These are phyloP conservation scores for Drosophila pectinifera DNA, from an alignment of 1,140 invertebrate species.

Conservation along the genomic window DNA sequence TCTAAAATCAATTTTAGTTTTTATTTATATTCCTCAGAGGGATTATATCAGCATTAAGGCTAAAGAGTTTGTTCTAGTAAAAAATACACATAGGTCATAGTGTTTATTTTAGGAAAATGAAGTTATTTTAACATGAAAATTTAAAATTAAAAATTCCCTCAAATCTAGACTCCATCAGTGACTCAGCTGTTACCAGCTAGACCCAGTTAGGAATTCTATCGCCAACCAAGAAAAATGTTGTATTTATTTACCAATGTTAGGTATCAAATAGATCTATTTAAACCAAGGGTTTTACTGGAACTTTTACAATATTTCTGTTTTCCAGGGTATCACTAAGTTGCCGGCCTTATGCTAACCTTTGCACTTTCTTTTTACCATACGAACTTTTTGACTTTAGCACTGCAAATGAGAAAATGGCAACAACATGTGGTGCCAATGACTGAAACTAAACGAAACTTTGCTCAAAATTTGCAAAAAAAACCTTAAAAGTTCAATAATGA, in stretches of 20 bases:
- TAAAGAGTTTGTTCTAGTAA: too few relatives aligned
- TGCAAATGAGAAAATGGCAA: conserved; percentile 40
- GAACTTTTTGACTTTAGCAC: conserved; percentile 10
- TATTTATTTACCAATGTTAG: too few relatives aligned
- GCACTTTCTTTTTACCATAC: background rate
- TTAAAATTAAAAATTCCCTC: too few relatives aligned
- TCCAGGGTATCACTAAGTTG: conserved; percentile 2
- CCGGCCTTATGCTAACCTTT: background rate
- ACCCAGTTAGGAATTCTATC: too few relatives aligned
- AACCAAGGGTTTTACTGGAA: background rate
- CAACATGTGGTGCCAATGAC: conserved; percentile 33
- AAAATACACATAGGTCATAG: too few relatives aligned
- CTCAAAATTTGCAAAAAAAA: conserved; percentile 7
- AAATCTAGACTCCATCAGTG: too few relatives aligned
- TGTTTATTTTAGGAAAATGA: too few relatives aligned
- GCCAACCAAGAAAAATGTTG: too few relatives aligned
- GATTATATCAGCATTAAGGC: too few relatives aligned
- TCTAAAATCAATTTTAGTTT: background rate
- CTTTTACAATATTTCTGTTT: background rate
- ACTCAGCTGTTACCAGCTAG: too few relatives aligned
- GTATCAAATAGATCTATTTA: background rate
- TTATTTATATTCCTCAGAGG: too few relatives aligned
- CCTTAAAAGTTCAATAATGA: conserved; percentile 2
- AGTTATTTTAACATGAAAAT: too few relatives aligned
- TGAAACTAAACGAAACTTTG: conserved; percentile 25